Percentiles rank a stretch among this genome's conserved stretches.
Conservation (phyloP, 2,113 vertebrate genomes). For the Mormyrus lacerda region DNA sequence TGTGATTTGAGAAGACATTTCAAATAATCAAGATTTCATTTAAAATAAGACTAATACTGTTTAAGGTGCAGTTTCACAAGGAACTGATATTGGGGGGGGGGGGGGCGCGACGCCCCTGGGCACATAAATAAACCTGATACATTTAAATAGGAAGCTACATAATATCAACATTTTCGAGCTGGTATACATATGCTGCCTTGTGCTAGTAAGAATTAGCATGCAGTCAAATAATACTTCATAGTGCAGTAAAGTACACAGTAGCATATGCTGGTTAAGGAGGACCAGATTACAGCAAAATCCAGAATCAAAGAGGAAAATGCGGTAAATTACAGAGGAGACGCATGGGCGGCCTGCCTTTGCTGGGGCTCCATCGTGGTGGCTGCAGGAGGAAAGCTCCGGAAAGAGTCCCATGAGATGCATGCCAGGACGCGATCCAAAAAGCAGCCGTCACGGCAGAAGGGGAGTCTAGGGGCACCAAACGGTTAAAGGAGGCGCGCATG, state of each 20-base stretch:
- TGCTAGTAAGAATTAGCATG: background rate
- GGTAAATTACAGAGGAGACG: slow-evolving; percentile 36
- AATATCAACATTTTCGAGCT: background rate
- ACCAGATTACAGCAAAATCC: slow-evolving; percentile 36
- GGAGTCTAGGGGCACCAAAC: slow-evolving; percentile 45
- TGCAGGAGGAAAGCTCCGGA: slow-evolving; percentile 29
- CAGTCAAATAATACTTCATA: slow-evolving; percentile 21
- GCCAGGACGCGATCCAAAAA: background rate
- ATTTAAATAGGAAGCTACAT: background rate
- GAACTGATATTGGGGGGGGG: background rate
- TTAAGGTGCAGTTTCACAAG: background rate
- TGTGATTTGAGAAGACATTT: background rate
- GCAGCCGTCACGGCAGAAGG: background rate
- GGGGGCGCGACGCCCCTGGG: background rate
- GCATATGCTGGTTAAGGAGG: slow-evolving; percentile 42
- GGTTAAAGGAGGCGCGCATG: slow-evolving; percentile 40
- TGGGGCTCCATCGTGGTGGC: slow-evolving; percentile 37
- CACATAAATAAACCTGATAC: slow-evolving; percentile 6
- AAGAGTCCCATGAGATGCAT: slow-evolving; percentile 41
- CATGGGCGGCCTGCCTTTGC: slow-evolving; percentile 38
- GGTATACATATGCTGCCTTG: background rate
- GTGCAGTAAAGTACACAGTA: slow-evolving; percentile 40
- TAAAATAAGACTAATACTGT: background rate
- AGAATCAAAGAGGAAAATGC: slow-evolving; percentile 40
- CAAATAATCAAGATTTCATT: background rate